Base-by-base conservation (phyloP, 1,140 invertebrate species). In the Brachystomella parvula region DNA sequence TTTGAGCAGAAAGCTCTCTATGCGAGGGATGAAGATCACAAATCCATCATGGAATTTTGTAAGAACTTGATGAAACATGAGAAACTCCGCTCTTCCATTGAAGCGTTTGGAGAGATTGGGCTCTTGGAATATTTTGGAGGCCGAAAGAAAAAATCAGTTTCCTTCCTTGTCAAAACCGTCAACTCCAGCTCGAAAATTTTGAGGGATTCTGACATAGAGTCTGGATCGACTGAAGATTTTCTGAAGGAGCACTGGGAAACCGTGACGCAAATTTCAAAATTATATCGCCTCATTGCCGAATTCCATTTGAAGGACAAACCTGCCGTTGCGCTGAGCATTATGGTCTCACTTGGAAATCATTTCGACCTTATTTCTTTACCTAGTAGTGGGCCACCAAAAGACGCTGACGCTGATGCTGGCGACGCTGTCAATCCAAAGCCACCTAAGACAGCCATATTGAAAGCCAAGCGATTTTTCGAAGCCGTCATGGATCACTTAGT, bases 121-220 rank as follows among this genome's bases (percentile, higher is more conserved):
- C 35, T 73, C 59, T 39, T 73, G 30, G 72, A 73, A 58, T 71
- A 68, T 35, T 73, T 71, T 64, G 62, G 63, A 24, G 67, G 62
- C 53, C 66, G 64, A 26, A 66, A 47, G 26, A 49, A 58, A 9
- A 71, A 71, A 44, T 61, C 67, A 24, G 67, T 61, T 47, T 58
- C 60, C 19, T 39, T 71, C 33, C 61, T 73, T 3, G 19, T 67
- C 3, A 73, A 71, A 63, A 71, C 71, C 6, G 61, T 67, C 21
- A 69, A 71, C 53, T 66, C 64, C 0, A 30, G 35, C 28, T n/a
- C 15, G 58, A 62, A 62, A 24, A 24, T 44, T 35, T 57, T 61
- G 30, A 63, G 29, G 49, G 44, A n/a, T 26, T 1, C 1, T 24
- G 26, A 15, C 1, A 3, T 15, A 31, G 3, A 15, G 28, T 3